Evolutionary conservation across 2,797 vertebrate genomes (phyloP).

Genomic region (Lutjanus argentimaculatus): DNA sequence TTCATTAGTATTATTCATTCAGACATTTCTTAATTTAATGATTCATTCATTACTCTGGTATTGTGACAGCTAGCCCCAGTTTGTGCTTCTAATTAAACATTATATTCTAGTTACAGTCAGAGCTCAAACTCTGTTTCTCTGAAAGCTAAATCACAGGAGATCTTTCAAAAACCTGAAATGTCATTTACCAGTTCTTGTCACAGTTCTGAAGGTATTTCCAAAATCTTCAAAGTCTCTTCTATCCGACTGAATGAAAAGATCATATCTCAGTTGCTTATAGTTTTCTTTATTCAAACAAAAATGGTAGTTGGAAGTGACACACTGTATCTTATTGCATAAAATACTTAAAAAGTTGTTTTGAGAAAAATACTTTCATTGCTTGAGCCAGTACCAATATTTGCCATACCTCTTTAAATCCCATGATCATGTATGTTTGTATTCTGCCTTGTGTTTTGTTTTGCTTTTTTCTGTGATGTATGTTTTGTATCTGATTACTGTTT

Average conservation of each 20-base stretch:
- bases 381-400: too few relatives aligned
- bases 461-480: too few relatives aligned
- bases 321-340: background rate
- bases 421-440: too few relatives aligned
- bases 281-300: background rate
- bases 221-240: background rate
- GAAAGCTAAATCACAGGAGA: background rate
- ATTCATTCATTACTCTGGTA: background rate
- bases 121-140: background rate
- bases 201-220: conserved; percentile 10
- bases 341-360: too few relatives aligned
- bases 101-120: conserved; percentile 4
- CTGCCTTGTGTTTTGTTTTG: too few relatives aligned
- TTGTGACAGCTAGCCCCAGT: background rate
- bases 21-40: background rate
- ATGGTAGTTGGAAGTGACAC: background rate
- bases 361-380: too few relatives aligned
- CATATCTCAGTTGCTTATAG: background rate
- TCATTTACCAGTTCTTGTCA: background rate
- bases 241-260: background rate
- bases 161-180: background rate
- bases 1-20: background rate
- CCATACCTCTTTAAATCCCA: too few relatives aligned
- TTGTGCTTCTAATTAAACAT: conserved; percentile 2
- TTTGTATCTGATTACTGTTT: too few relatives aligned